phyloP scores from a whole-genome alignment of 2,888 invertebrate species.

The Nomada fucata region DNA sequence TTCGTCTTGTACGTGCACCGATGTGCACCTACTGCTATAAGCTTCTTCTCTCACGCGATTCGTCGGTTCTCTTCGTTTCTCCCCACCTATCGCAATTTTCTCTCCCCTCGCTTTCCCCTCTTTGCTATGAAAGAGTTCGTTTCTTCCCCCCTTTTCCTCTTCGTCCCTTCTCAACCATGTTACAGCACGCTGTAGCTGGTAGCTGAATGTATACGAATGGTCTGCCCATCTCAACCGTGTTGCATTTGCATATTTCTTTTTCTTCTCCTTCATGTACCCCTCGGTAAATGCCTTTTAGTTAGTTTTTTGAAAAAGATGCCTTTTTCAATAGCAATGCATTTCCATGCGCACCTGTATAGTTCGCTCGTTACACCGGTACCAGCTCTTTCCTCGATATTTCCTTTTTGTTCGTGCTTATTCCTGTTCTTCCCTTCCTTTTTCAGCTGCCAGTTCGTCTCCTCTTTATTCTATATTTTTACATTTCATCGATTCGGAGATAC shows the following conservation, averaged over 20 bases:
- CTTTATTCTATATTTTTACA: neutral
- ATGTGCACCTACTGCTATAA: conserved; percentile 56
- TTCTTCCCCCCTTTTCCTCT: conserved; percentile 19
- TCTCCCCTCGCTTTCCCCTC: conserved; percentile 36
- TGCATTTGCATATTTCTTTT: conserved; percentile 55
- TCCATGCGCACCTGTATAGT: neutral
- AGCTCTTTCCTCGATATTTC: neutral
- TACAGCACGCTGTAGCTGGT: conserved; percentile 31
- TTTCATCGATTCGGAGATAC: neutral
- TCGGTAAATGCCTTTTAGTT: conserved; percentile 32
- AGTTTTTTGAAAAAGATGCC: conserved; percentile 27
- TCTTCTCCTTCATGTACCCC: neutral
- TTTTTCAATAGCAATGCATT: conserved; percentile 8
- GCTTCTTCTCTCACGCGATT: conserved; percentile 63
- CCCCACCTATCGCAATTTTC: conserved; percentile 45
- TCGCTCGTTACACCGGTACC: neutral
- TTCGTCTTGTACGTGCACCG: conserved; percentile 51
- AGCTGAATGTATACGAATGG: conserved; percentile 51
- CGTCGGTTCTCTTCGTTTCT: conserved; percentile 65
- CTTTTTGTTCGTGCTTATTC: neutral
- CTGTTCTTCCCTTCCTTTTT: neutral
- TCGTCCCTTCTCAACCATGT: neutral
- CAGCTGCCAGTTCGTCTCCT: neutral
- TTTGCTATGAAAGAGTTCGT: conserved; percentile 18
- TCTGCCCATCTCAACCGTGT: conserved; percentile 32